These are phyloP conservation scores for Leptinotarsa lineolata DNA, from an alignment of 1,140 invertebrate genomes.

Conservation along the genomic window DNA sequence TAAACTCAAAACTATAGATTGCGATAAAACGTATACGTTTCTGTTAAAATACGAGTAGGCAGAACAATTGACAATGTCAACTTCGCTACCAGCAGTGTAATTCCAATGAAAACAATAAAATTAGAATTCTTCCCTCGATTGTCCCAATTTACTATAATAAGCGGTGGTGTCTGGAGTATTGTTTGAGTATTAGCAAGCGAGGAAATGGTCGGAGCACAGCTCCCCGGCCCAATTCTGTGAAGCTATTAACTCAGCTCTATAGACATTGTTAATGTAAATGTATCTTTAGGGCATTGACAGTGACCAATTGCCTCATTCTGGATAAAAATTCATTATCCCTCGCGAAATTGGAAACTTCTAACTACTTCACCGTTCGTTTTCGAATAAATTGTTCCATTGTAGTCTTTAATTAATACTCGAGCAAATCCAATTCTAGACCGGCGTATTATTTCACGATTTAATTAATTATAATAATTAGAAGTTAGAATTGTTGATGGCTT, in stretches of 20 bases:
- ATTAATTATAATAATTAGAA: conserved; percentile 44
- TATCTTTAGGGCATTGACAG: conserved; percentile 56
- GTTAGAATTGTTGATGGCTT: conserved; percentile 22
- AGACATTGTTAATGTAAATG: conserved; percentile 55
- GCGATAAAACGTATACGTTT: no score
- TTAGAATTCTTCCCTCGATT: conserved; percentile 32
- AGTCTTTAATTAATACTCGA: conserved; percentile 51
- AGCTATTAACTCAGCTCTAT: conserved; percentile 53
- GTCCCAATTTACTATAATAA: conserved; percentile 39
- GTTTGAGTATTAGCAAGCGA: conserved; percentile 37
- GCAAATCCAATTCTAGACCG: conserved; percentile 42
- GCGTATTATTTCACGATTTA: conserved; percentile 45
- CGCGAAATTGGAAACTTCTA: conserved; percentile 52
- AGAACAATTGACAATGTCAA: no score
- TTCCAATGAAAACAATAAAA: conserved; percentile 8
- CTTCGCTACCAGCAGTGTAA: background rate
- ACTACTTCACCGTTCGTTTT: conserved; percentile 44
- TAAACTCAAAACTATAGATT: no score
- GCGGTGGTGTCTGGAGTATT: conserved; percentile 33
- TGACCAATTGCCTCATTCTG: conserved; percentile 55
- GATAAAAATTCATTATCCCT: conserved; percentile 55
- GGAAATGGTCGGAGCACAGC: conserved; percentile 33
- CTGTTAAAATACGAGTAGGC: no score
- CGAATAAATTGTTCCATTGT: conserved; percentile 52
- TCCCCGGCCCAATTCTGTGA: conserved; percentile 40